These are phyloP conservation scores for Polyodon spathula DNA, from an alignment of 2,113 vertebrate species.

Conservation along the genomic window DNA sequence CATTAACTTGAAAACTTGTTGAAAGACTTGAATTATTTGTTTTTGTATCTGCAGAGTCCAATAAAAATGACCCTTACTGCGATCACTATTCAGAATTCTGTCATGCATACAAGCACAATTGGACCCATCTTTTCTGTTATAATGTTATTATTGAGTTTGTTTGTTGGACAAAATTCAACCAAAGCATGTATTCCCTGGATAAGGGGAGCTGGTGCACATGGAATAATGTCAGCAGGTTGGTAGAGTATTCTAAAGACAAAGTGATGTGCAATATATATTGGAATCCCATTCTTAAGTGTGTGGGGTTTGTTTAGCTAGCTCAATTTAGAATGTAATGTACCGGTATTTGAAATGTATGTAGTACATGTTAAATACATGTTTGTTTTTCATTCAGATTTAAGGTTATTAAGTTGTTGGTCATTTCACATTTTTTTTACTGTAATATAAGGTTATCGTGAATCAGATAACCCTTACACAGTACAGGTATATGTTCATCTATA, in stretches of 20 bases:
- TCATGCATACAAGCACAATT: not conserved
- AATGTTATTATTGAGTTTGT: accelerated
- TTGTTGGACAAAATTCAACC: conserved; percentile 8
- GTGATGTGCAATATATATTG: not conserved
- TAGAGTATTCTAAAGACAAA: not conserved
- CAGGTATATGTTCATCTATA: no score
- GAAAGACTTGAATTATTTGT: not conserved
- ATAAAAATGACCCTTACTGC: accelerated
- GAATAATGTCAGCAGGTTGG: conserved; percentile 45
- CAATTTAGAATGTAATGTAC: no score
- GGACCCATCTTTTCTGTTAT: conserved; percentile 27
- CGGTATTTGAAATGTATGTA: no score
- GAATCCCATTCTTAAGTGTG: no score
- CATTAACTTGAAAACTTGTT: conserved; percentile 42
- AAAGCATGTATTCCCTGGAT: conserved; percentile 28
- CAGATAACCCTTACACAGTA: no score
- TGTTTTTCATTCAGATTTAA: no score
- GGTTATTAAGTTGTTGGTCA: no score
- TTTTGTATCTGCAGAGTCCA: conserved; percentile 16
- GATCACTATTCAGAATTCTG: accelerated
- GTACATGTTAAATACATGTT: no score
- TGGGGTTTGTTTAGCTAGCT: not conserved
- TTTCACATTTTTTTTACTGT: no score
- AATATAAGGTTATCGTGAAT: no score
- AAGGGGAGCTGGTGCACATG: conserved; percentile 43